Evolutionary conservation across 2,113 vertebrate genomes (phyloP).

Genomic region (Empidonax alnorum): DNA sequence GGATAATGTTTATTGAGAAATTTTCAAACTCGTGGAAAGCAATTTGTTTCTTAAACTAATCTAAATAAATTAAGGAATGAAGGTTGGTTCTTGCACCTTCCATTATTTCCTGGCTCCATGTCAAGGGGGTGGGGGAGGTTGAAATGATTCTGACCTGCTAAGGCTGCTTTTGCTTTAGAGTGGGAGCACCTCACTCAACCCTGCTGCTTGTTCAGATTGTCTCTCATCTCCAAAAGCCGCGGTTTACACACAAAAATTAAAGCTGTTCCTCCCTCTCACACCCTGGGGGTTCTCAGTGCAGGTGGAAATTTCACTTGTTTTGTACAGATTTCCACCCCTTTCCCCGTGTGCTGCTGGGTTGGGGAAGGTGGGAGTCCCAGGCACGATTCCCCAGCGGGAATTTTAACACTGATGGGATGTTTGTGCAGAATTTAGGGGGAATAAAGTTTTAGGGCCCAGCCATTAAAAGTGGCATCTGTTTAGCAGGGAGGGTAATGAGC

Average conservation of each 20-base stretch:
- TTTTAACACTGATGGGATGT: background rate
- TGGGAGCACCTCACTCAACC: background rate
- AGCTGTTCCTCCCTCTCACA: background rate
- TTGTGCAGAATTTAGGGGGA: background rate
- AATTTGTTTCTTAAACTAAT: background rate
- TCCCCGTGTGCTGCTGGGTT: background rate
- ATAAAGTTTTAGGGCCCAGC: background rate
- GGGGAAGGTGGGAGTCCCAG: background rate
- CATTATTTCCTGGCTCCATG: background rate
- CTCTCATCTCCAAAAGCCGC: background rate
- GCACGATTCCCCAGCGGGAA: background rate
- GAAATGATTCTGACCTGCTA: background rate
- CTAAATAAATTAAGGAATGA: conserved; percentile 28
- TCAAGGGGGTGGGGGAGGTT: accelerated
- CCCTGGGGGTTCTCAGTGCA: background rate
- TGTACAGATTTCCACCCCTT: accelerated
- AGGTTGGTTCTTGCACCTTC: background rate
- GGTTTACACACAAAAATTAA: background rate
- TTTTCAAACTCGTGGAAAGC: background rate
- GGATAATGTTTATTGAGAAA: background rate
- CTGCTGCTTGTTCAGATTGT: background rate
- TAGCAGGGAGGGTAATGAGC: background rate
- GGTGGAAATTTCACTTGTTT: background rate
- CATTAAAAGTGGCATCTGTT: background rate
- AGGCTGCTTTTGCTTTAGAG: background rate